Evolutionary conservation across 2,113 vertebrate genomes (phyloP).

Genomic region (Bambusicola thoracicus): DNA sequence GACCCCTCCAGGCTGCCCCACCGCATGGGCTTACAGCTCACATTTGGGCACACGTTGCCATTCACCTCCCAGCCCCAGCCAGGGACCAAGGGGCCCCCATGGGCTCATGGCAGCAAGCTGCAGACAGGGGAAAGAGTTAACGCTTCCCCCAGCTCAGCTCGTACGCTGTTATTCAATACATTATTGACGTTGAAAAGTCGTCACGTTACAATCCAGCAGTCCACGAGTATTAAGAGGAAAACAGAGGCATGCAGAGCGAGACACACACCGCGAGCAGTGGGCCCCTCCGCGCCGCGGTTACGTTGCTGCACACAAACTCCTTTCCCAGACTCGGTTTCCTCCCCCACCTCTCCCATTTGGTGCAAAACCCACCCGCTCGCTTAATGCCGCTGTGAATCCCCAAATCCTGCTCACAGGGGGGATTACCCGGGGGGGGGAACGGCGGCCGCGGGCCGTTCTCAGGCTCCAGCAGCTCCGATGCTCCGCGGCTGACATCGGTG

Average conservation of each 20-base stretch:
- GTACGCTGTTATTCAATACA: constrained; percentile 62
- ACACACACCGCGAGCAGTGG: constrained; percentile 20
- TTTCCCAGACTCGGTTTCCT: constrained; percentile 32
- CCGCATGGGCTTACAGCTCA: too few relatives aligned
- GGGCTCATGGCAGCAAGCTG: neutral
- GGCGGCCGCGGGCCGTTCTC: neutral
- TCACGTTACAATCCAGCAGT: constrained; percentile 60
- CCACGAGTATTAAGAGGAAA: constrained; percentile 57
- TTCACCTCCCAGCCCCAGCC: too few relatives aligned
- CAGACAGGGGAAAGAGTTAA: constrained; percentile 50
- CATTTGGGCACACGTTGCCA: too few relatives aligned
- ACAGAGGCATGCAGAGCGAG: constrained; percentile 32
- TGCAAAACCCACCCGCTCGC: neutral
- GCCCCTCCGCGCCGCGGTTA: constrained; percentile 32
- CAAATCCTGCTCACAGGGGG: constrained; percentile 59
- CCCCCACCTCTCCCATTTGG: neutral
- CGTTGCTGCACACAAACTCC: constrained; percentile 40
- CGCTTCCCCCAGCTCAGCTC: neutral
- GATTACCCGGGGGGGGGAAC: constrained; percentile 57
- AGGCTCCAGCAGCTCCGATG: neutral
- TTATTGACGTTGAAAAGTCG: constrained; percentile 67
- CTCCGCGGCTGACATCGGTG: neutral
- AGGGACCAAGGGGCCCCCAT: too few relatives aligned
- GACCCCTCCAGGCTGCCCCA: neutral
- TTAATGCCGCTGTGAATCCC: constrained; percentile 58